Conservation (phyloP, 2,888 invertebrate genomes). For the Toxonevra muliebris region DNA sequence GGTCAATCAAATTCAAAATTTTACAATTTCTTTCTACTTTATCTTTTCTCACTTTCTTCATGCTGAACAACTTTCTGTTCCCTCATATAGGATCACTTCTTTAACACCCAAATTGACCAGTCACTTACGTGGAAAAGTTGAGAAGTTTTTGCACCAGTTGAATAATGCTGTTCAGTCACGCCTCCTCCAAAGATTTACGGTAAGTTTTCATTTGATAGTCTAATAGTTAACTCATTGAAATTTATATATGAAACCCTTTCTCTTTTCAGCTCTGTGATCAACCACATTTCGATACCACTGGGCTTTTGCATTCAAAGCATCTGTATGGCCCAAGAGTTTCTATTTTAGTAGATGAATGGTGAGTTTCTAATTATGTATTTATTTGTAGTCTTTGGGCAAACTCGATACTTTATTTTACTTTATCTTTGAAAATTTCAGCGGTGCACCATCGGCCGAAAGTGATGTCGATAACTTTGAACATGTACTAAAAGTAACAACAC, state of each 20-base stretch:
- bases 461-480: conserved; percentile 75
- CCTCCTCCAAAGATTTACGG: conserved; percentile 59
- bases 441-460: conserved; percentile 58
- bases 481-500: conserved; percentile 78
- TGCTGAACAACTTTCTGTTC: background rate
- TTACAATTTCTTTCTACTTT: conserved; percentile 21
- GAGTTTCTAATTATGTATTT: conserved; percentile 31
- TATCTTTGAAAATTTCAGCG: conserved; percentile 43
- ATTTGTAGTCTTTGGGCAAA: too few relatives aligned
- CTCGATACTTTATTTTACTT: background rate
- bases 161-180: conserved; percentile 61
- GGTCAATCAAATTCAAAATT: conserved; percentile 13
- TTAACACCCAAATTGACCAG: conserved; percentile 60
- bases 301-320: conserved; percentile 58
- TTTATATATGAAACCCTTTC: background rate
- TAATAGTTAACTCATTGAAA: background rate
- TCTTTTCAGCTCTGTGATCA: conserved; percentile 55
- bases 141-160: conserved; percentile 71
- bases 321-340: conserved; percentile 60
- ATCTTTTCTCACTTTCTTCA: background rate
- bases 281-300: conserved; percentile 63
- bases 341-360: conserved; percentile 62
- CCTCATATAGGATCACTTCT: conserved; percentile 52
- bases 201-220: conserved; percentile 39
- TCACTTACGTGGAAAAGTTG: conserved; percentile 68